phyloP scores from a whole-genome alignment of 1,140 invertebrate species.

The Leguminivora glycinivorella region DNA sequence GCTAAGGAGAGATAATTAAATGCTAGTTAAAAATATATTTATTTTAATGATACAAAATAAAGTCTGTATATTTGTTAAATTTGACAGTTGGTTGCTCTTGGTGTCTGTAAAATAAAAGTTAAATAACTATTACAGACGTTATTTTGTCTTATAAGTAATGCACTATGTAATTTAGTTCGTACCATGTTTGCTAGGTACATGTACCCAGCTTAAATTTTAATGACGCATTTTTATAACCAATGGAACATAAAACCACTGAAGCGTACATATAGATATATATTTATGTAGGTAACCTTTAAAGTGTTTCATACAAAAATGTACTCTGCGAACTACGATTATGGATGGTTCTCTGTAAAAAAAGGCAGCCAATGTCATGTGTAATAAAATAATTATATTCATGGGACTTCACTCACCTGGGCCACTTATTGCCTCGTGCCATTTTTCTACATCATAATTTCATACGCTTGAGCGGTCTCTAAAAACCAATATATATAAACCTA shows the following conservation, averaged over 20 bases:
- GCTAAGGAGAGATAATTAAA: too few species aligned
- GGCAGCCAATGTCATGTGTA: background rate
- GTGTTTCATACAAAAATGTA: background rate
- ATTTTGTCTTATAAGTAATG: too few species aligned
- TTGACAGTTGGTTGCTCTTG: too few species aligned
- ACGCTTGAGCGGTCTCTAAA: too few species aligned
- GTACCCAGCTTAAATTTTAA: background rate
- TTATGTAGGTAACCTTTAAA: background rate
- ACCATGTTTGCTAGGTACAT: background rate
- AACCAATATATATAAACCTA: too few species aligned
- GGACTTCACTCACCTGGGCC: conserved; percentile 3
- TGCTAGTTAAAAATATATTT: too few species aligned
- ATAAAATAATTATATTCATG: conserved; percentile 1
- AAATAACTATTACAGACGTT: background rate
- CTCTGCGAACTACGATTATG: background rate
- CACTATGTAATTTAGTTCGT: background rate
- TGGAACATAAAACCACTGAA: conserved; percentile 6
- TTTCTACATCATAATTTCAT: background rate
- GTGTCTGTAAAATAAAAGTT: too few species aligned
- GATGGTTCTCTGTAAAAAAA: background rate
- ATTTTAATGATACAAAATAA: too few species aligned
- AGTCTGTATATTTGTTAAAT: too few species aligned
- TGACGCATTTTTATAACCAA: background rate
- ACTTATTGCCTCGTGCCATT: background rate
- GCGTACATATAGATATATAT: background rate